Base-by-base conservation (phyloP, 2,888 invertebrate species). In the Troides oblongomaculatus region DNA sequence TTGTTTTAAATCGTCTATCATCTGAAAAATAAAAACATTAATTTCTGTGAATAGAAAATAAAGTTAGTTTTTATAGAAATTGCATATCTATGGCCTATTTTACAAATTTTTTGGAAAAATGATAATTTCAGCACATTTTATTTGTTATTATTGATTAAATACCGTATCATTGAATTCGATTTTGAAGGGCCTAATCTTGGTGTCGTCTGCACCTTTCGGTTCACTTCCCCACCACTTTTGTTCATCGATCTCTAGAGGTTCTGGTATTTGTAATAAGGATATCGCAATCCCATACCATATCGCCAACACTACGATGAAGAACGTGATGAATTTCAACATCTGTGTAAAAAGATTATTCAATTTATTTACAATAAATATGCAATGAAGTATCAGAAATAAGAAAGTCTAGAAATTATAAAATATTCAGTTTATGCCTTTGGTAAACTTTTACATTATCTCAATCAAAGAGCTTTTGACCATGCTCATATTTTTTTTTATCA, bases 1-100 rank as follows among this genome's bases (percentile, higher is more conserved):
- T 23, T 86, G 76, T 74, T 93, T 93, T 60, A 96, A 86, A 77
- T 95, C 95, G 62, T 90, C 84, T 64, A 96, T 90, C 79, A 85
- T 86, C 92, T 92, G 84, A 46, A 84, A 85, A n/a, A n/a, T 30
- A 30, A n/a, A n/a, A n/a, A n/a, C 14, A n/a, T 7, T n/a, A 18
- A 53, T 46, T 46, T 46, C 1, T 14, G 7, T n/a, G 18, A 53
- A n/a, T 53, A 53, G n/a, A 53, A n/a, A 53, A 53, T 14, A 46
- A 14, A 46, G 2, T 12, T 46, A 46, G 14, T 17, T 46, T 46
- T 14, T 46, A 2, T 46, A 12, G 4, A 46, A 10, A 39, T 7
- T 30, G 30, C 39, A 39, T 39, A 39, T 39, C 39, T 10, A 39
- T 1, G 0, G 18, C 2, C 0, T 53, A 53, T 53, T 6, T 53